Conservation (phyloP, 1,140 invertebrate genomes). For the Drosophila tropicalis region DNA sequence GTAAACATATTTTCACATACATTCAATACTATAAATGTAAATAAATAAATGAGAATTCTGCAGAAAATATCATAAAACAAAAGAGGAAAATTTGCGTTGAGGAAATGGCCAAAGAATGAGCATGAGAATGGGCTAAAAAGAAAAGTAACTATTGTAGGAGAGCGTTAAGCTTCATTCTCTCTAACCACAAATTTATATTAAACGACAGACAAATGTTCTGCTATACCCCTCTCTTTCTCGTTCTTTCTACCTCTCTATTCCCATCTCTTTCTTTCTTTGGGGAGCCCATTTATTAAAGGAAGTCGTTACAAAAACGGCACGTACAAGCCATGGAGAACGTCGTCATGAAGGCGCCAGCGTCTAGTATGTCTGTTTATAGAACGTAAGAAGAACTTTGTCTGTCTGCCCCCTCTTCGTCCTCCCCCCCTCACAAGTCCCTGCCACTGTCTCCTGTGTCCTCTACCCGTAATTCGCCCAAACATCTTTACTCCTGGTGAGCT, state of each 20-base stretch:
- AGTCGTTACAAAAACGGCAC: constrained; percentile 75
- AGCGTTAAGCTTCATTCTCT: constrained; percentile 1
- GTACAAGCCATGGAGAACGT: constrained; percentile 64
- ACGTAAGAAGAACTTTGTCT: constrained; percentile 31
- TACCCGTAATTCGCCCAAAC: too few relatives aligned
- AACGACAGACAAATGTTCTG: constrained; percentile 28
- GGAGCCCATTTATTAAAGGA: constrained; percentile 62
- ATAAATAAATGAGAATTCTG: too few relatives aligned
- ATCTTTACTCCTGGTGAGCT: constrained; percentile 1
- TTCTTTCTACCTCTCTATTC: too few relatives aligned
- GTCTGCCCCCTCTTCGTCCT: background rate
- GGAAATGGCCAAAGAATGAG: background rate
- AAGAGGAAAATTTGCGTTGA: too few relatives aligned
- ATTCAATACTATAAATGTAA: too few relatives aligned
- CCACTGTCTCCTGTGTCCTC: background rate
- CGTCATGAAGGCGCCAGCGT: constrained; percentile 65
- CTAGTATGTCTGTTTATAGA: constrained; percentile 73
- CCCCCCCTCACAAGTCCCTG: constrained; percentile 13
- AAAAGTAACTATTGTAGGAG: background rate
- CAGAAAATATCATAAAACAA: too few relatives aligned
- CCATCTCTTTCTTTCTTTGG: constrained; percentile 33
- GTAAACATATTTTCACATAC: too few relatives aligned
- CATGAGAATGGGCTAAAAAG: background rate
- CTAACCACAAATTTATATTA: constrained; percentile 38
- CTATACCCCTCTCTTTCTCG: constrained; percentile 4